Evolutionary conservation across 1,140 invertebrate genomes (phyloP).

Genomic region (Heliconius hewitsoni): DNA sequence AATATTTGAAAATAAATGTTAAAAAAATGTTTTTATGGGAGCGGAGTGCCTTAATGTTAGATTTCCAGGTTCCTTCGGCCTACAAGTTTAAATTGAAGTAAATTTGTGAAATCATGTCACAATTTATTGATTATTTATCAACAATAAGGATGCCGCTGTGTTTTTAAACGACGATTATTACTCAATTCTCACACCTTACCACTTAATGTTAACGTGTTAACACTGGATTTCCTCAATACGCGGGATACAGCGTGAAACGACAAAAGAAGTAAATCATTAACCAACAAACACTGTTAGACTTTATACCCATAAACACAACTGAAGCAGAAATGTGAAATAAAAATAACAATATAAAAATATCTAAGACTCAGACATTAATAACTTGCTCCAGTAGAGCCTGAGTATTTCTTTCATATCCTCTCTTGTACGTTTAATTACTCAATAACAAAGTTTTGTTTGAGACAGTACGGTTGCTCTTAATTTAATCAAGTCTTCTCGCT

Average conservation of each 20-base stretch:
- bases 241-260: neutral
- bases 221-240: neutral
- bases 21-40: too few relatives aligned
- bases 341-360: slow-evolving; percentile 19
- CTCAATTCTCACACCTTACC: neutral
- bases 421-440: slow-evolving; percentile 29
- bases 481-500: slow-evolving; percentile 27
- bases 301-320: neutral
- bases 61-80: too few relatives aligned
- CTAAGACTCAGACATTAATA: slow-evolving; percentile 27
- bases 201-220: neutral
- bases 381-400: slow-evolving; percentile 16
- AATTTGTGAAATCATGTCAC: too few relatives aligned
- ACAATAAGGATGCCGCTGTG: too few relatives aligned
- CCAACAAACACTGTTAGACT: too few relatives aligned
- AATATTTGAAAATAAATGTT: too few relatives aligned
- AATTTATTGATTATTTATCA: too few relatives aligned
- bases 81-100: too few relatives aligned
- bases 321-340: neutral
- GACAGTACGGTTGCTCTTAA: slow-evolving; percentile 25
- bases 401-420: slow-evolving; percentile 24
- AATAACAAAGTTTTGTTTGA: slow-evolving; percentile 33
- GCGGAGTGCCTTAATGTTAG: too few relatives aligned
- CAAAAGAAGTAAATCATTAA: neutral
- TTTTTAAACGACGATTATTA: too few relatives aligned